Percentiles rank a stretch among this genome's conserved stretches.
These are phyloP conservation scores for Glyphotaelius pellucidus DNA, from an alignment of 2,888 invertebrate genomes.

Conservation along the genomic window DNA sequence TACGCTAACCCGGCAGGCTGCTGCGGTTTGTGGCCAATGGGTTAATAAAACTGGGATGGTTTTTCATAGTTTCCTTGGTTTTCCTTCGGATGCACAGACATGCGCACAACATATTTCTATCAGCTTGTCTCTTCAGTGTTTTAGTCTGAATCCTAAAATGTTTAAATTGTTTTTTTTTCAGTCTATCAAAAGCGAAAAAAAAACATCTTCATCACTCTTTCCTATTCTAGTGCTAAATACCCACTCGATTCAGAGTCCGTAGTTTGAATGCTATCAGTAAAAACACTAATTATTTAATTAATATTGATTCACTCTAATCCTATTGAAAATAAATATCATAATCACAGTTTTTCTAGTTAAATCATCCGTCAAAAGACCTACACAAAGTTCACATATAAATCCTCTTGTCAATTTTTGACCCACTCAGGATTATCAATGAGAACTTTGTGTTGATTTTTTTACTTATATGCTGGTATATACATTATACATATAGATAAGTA, in stretches of 20 bases:
- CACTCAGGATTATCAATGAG: neutral
- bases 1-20: no score
- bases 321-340: neutral
- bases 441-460: no score
- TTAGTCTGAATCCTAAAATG: neutral
- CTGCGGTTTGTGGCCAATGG: no score
- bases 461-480: no score
- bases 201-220: conserved; percentile 57
- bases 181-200: conserved; percentile 53
- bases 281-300: neutral
- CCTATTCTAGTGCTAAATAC: conserved; percentile 57
- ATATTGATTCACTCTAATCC: neutral
- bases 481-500: no score
- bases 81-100: no score
- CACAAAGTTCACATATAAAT: neutral
- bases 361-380: neutral
- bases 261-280: conserved; percentile 46
- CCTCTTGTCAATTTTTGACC: neutral
- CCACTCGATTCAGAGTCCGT: conserved; percentile 63
- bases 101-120: no score
- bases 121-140: no score
- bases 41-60: no score
- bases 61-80: no score
- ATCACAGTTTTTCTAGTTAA: neutral
- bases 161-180: conserved; percentile 45